phyloP scores from a whole-genome alignment of 1,140 invertebrate species.

The Campoletis sonorensis region DNA sequence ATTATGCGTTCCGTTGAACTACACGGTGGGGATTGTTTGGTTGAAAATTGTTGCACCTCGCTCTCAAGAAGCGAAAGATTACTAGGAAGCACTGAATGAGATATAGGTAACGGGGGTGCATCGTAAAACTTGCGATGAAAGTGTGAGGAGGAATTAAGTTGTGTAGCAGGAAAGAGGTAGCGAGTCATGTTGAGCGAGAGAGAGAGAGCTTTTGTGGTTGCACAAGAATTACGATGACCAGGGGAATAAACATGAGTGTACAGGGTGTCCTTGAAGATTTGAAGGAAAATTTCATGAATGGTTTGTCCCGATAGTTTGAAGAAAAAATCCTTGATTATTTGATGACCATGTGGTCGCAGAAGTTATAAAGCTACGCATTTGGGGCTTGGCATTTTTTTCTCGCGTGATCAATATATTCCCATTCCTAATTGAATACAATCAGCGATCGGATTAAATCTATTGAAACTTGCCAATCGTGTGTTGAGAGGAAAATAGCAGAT shows the following conservation, averaged over 20 bases:
- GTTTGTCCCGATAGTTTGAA: too few species aligned
- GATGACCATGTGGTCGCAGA: too few species aligned
- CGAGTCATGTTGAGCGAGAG: slow-evolving; percentile 12
- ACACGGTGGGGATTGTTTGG: not conserved
- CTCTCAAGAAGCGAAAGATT: slow-evolving; percentile 17
- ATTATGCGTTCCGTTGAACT: slow-evolving; percentile 5
- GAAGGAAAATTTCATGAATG: too few species aligned
- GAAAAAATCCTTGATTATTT: too few species aligned
- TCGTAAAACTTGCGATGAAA: slow-evolving; percentile 14
- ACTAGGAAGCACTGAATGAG: not conserved
- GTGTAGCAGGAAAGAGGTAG: not conserved
- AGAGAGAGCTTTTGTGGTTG: slow-evolving; percentile 26
- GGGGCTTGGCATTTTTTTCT: too few species aligned
- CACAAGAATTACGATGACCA: slow-evolving; percentile 30
- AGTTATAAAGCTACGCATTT: too few species aligned
- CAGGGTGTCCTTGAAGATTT: not conserved
- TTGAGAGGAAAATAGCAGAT: too few species aligned
- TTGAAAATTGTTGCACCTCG: slow-evolving; percentile 23
- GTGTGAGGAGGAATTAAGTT: slow-evolving; percentile 17
- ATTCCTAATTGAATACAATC: too few species aligned
- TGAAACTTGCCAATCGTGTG: too few species aligned
- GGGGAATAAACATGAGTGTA: not conserved
- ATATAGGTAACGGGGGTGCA: not conserved
- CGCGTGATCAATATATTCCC: too few species aligned
- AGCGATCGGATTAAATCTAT: too few species aligned